Evolutionary conservation across 2,797 vertebrate genomes (phyloP).

Genomic region (Gadopsis marmoratus): DNA sequence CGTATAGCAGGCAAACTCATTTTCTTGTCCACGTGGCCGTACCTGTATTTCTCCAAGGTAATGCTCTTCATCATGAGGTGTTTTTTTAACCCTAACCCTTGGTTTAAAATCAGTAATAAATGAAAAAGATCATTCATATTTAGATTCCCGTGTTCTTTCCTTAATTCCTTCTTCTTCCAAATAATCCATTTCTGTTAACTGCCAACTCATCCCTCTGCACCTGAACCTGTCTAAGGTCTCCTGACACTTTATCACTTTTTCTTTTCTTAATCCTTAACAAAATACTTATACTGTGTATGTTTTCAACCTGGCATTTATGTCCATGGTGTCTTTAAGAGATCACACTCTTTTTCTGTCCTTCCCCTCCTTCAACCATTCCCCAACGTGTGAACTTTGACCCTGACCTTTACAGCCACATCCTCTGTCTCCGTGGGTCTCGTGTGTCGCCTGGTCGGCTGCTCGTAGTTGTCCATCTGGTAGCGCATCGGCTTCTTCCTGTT

Average conservation of each 20-base stretch:
- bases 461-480: constrained; percentile 93
- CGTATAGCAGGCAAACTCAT: neutral
- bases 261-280: neutral
- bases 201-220: neutral
- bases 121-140: neutral
- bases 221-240: constrained; percentile 19
- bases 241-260: neutral
- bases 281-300: neutral
- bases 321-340: neutral
- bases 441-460: constrained; percentile 87
- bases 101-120: neutral
- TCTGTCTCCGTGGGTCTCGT: constrained; percentile 89
- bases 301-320: neutral
- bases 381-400: constrained; percentile 53
- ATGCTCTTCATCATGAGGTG: neutral
- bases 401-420: constrained; percentile 95
- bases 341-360: neutral
- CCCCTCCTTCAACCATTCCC: neutral
- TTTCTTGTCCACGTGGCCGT: neutral
- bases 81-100: too few species aligned
- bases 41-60: neutral
- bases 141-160: neutral
- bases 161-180: neutral
- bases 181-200: neutral
- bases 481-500: constrained; percentile 95